Conservation (phyloP, 1,140 invertebrate species). For the Drusus annulatus region DNA sequence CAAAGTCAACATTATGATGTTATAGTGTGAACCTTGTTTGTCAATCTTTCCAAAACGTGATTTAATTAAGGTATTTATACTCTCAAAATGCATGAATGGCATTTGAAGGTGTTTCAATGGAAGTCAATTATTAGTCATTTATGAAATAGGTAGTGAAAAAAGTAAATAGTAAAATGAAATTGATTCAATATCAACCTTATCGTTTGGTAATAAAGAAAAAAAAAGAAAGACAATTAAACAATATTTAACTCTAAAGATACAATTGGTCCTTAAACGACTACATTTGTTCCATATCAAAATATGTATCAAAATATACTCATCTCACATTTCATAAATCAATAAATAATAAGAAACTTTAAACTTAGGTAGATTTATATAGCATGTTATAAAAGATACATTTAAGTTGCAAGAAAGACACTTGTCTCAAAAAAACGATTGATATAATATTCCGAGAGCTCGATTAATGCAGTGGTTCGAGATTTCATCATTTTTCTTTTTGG, state of each 20-base stretch:
- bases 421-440: constrained; percentile 23
- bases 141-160: too few species aligned
- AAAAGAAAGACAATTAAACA: constrained; percentile 13
- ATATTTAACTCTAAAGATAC: constrained; percentile 44
- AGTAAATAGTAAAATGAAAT: neutral
- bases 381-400: constrained; percentile 37
- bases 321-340: constrained; percentile 36
- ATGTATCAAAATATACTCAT: constrained; percentile 52
- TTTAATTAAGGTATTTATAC: too few species aligned
- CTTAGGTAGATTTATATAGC: constrained; percentile 29
- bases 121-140: too few species aligned
- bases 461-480: too few species aligned
- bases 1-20: too few species aligned
- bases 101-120: too few species aligned
- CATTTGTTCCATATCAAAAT: constrained; percentile 49
- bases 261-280: constrained; percentile 52
- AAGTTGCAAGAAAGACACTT: constrained; percentile 26
- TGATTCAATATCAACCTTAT: neutral
- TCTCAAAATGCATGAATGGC: too few species aligned
- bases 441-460: constrained; percentile 14
- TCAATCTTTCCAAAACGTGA: too few species aligned
- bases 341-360: constrained; percentile 42
- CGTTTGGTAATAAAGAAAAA: constrained; percentile 14
- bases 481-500: too few species aligned
- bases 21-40: too few species aligned